These are phyloP conservation scores for Eubasilissa regina DNA, from an alignment of 1,140 invertebrate species.

Conservation along the genomic window DNA sequence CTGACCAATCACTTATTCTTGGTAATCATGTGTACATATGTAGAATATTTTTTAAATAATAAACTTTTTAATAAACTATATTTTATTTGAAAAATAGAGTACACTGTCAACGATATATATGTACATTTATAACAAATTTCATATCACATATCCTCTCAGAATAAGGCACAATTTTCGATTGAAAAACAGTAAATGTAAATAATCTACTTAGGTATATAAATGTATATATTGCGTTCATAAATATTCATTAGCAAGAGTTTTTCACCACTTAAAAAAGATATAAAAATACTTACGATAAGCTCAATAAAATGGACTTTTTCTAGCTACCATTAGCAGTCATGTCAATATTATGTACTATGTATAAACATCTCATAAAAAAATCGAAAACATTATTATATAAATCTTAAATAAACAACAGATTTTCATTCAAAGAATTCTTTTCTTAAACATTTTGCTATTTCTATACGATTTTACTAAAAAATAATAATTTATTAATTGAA, in stretches of 20 bases:
- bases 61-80: slow-evolving; percentile 51
- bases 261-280: slow-evolving; percentile 28
- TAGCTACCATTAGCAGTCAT: slow-evolving; percentile 46
- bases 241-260: slow-evolving; percentile 22
- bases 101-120: slow-evolving; percentile 45
- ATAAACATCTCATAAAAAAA: slow-evolving; percentile 19
- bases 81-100: slow-evolving; percentile 53
- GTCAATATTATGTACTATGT: slow-evolving; percentile 16
- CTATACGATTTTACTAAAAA: no score
- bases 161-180: slow-evolving; percentile 47
- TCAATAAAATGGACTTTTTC: slow-evolving; percentile 39
- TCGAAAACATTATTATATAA: neutral
- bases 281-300: slow-evolving; percentile 29
- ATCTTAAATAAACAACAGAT: no score
- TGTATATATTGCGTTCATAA: slow-evolving; percentile 15
- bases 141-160: slow-evolving; percentile 44
- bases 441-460: no score
- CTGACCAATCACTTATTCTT: no score
- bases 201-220: slow-evolving; percentile 6
- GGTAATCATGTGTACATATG: no score
- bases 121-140: slow-evolving; percentile 44
- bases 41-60: slow-evolving; percentile 23
- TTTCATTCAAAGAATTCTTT: no score
- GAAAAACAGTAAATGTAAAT: slow-evolving; percentile 32
- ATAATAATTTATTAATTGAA: no score